Evolutionary conservation across 2,113 vertebrate genomes (phyloP).

Genomic region (Todiramphus saurophagus): DNA sequence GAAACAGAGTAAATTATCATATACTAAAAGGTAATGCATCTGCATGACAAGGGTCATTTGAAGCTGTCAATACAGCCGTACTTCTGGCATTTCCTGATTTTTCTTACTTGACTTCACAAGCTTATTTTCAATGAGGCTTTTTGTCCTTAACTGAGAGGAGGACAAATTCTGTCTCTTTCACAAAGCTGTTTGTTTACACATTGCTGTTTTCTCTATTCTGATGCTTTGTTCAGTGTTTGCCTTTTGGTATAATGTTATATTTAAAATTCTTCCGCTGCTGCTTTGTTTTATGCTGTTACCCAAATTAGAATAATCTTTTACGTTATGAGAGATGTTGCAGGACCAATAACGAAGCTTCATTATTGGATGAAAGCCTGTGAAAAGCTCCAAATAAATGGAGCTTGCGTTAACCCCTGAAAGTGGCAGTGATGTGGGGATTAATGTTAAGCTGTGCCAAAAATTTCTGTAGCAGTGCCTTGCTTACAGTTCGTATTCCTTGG

Average conservation of each 20-base stretch:
- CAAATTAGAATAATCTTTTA: neutral
- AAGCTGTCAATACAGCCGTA: neutral
- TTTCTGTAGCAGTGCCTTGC: neutral
- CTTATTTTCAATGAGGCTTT: neutral
- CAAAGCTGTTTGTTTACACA: neutral
- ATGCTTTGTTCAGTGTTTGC: neutral
- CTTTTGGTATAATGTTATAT: neutral
- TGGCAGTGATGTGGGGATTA: neutral
- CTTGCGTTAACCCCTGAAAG: neutral
- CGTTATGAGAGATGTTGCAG: neutral
- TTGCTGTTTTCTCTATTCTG: neutral
- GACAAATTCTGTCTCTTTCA: neutral
- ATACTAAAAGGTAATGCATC: neutral
- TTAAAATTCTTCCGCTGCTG: neutral
- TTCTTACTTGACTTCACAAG: neutral
- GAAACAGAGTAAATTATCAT: neutral
- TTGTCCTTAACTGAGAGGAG: neutral
- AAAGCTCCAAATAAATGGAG: neutral
- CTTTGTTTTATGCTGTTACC: neutral
- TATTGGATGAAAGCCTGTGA: neutral
- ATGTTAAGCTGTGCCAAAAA: neutral
- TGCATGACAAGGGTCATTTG: neutral
- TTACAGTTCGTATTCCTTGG: neutral
- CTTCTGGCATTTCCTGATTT: neutral
- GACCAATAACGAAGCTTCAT: neutral